Evolutionary conservation across 2,113 vertebrate genomes (phyloP), one percentile per base, ranked within the genome.

Genomic region (Lycaon pictus): DNA sequence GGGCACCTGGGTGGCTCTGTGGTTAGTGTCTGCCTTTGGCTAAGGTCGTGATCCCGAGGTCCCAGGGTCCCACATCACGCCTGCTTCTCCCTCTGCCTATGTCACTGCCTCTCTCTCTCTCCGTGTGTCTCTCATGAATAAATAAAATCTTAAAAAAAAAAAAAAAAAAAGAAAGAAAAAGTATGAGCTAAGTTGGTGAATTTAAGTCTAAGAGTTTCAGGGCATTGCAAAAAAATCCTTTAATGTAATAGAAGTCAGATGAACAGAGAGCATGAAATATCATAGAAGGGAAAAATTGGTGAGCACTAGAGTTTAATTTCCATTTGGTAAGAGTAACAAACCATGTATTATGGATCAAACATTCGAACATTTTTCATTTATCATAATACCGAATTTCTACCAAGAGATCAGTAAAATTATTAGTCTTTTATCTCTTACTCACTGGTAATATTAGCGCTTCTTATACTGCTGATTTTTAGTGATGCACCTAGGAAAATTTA

Each of bases 301-400:
- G 88, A 53, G 7, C 23, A 96, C 23, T 95, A 86, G 29, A 86
- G 29, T 94, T 90, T 32, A 55, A 87, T 37, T 76, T 85, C 48
- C 92, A 35, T 63, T 92, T 83, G 55, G 32, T 92, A 43, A 74
- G 95, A 97, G 23, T 96, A 74, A 72, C 84, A 88, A 90, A 29
- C 22, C 2, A 74, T 27, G 2, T 55, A 53, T 55, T 37, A 90
- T 58, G n/a, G 72, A 90, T 65, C 80, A 83, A 95, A 96, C 12
- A 88, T 48, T n/a, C 81, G 53, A 92, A 12, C 15, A 95, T 83
- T 96, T 89, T 63, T 88, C 82, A 95, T 80, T 88, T 35, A 90
- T 86, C 19, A 56, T 55, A 55, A 53, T 82, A 80, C 17, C 23
- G 82, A 56, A 88, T 93, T 94, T 87, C 51, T 87, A 62, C 27